Evolutionary conservation across 2,888 invertebrate species (phyloP).

Genomic region (Xestia c-nigrum): DNA sequence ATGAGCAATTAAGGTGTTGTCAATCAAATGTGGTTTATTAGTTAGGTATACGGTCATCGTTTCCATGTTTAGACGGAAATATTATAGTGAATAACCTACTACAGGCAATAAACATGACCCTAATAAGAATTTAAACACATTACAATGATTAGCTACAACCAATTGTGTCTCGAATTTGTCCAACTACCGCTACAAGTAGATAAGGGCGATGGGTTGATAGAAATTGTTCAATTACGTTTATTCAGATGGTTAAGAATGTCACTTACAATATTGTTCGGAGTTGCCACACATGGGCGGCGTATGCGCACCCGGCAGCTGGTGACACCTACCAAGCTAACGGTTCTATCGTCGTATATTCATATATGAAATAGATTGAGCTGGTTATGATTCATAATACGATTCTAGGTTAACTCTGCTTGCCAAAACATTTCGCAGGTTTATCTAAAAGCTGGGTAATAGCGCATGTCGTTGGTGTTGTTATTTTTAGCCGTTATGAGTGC

Average conservation of each 20-base stretch:
- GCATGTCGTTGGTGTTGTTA: slow-evolving; percentile 45
- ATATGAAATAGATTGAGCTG: slow-evolving; percentile 49
- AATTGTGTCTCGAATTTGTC: slow-evolving; percentile 77
- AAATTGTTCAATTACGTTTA: slow-evolving; percentile 89
- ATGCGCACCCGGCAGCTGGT: slow-evolving; percentile 42
- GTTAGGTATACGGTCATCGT: background rate
- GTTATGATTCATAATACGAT: slow-evolving; percentile 64
- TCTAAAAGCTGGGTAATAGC: slow-evolving; percentile 52
- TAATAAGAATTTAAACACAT: slow-evolving; percentile 75
- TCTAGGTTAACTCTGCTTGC: slow-evolving; percentile 63
- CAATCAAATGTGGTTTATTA: slow-evolving; percentile 37
- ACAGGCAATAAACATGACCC: slow-evolving; percentile 61
- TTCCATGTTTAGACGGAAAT: slow-evolving; percentile 20
- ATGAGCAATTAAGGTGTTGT: slow-evolving; percentile 54
- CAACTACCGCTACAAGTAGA: slow-evolving; percentile 74
- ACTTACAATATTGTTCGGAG: slow-evolving; percentile 84
- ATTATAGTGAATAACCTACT: background rate
- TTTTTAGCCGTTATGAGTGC: slow-evolving; percentile 46
- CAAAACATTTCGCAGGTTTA: slow-evolving; percentile 54
- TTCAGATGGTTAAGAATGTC: slow-evolving; percentile 88
- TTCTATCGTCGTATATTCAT: slow-evolving; percentile 44
- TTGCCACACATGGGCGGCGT: slow-evolving; percentile 79
- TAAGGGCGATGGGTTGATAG: slow-evolving; percentile 88
- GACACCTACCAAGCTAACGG: slow-evolving; percentile 61
- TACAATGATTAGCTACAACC: slow-evolving; percentile 82